Conservation (phyloP, 2,797 vertebrate species). For the Pseudochirops cupreus region DNA sequence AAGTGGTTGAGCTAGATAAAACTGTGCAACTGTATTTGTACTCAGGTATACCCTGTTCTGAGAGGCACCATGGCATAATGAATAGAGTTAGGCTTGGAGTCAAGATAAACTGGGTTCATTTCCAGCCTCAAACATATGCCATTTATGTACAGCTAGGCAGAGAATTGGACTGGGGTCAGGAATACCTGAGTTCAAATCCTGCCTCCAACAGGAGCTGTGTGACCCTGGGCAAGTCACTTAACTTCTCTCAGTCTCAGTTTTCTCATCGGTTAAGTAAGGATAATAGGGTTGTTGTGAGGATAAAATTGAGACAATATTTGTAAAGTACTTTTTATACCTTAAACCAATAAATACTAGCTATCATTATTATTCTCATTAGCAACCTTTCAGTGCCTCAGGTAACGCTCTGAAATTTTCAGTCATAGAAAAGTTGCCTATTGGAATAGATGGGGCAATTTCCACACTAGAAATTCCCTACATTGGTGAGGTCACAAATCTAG, state of each 20-base stretch:
- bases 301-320: neutral
- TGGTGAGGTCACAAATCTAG: neutral
- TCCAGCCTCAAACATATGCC: neutral
- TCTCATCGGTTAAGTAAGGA: neutral
- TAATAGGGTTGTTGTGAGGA: neutral
- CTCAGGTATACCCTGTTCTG: neutral
- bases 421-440: neutral
- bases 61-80: neutral
- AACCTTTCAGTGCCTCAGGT: neutral
- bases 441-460: neutral
- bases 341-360: neutral
- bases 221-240: too few relatives aligned
- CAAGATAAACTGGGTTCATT: neutral
- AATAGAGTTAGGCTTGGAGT: neutral
- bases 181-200: neutral
- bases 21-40: neutral
- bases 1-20: slow-evolving; percentile 10
- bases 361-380: neutral
- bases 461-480: neutral
- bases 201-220: neutral
- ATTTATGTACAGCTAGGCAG: neutral
- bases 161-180: too few relatives aligned
- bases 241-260: neutral
- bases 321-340: neutral
- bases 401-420: neutral